These are phyloP conservation scores for Drosophila cognata DNA, from an alignment of 2,888 invertebrate genomes.

Conservation along the genomic window DNA sequence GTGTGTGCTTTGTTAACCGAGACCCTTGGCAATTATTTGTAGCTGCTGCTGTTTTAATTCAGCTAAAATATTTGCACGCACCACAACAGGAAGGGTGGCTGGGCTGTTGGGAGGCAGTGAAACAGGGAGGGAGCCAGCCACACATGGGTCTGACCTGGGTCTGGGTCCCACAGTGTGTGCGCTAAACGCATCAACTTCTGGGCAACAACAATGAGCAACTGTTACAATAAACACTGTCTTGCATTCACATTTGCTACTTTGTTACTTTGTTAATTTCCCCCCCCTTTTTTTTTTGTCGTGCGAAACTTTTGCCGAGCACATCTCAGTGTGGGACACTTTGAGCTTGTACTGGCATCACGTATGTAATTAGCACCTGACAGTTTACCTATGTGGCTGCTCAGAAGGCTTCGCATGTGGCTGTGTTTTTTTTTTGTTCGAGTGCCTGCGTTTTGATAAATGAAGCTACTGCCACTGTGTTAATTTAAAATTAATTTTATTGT, in stretches of 20 bases:
- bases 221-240: conserved; percentile 71
- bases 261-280: conserved; percentile 1
- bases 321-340: conserved; percentile 39
- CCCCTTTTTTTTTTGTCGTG: conserved; percentile 2
- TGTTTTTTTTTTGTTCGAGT: conserved; percentile 1
- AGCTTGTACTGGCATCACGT: conserved; percentile 49
- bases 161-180: conserved; percentile 21
- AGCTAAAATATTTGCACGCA: conserved; percentile 61
- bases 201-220: conserved; percentile 52
- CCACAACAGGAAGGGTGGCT: conserved; percentile 26
- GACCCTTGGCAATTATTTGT: conserved; percentile 70
- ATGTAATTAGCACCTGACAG: conserved; percentile 70
- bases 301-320: conserved; percentile 49
- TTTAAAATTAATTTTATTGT: conserved; percentile 57
- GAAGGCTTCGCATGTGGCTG: conserved; percentile 44
- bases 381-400: conserved; percentile 38
- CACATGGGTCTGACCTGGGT: conserved; percentile 42
- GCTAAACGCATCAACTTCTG: conserved; percentile 56
- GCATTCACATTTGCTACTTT: conserved; percentile 39
- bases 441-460: conserved; percentile 57
- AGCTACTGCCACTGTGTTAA: conserved; percentile 33
- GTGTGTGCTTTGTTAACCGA: conserved; percentile 37
- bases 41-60: conserved; percentile 65
- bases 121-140: conserved; percentile 4
- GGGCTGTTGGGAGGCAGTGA: background rate